A percentile compares a stretch with the other conserved stretches of the same genome.
Evolutionary conservation across 2,113 vertebrate species (phyloP).

Genomic region (Oceanites oceanicus): DNA sequence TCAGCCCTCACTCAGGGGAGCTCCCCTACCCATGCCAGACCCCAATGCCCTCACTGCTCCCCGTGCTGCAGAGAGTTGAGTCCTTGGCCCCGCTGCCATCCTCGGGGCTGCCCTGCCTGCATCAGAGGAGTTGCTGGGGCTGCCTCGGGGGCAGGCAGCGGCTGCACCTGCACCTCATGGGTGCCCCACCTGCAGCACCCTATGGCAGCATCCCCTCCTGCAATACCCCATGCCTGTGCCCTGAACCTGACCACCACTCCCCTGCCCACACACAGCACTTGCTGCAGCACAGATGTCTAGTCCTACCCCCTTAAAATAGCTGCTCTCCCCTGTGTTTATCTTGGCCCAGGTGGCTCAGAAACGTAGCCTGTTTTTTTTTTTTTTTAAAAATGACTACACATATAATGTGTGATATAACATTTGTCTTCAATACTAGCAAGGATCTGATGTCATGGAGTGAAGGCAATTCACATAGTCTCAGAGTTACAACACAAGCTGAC

Average conservation of each 20-base stretch:
- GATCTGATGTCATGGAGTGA: background rate
- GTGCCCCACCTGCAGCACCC: background rate
- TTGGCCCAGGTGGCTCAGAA: background rate
- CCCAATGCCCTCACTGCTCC: background rate
- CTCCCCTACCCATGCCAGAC: background rate
- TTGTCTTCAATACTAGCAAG: background rate
- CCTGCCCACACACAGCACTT: background rate
- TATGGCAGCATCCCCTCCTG: background rate
- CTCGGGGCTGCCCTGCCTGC: accelerated
- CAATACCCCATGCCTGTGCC: background rate
- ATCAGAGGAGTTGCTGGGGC: too few species aligned
- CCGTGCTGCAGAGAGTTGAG: background rate
- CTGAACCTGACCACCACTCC: background rate
- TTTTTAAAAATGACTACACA: background rate
- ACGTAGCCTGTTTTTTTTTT: background rate
- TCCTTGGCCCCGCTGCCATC: background rate
- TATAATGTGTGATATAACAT: background rate
- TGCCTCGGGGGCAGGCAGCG: background rate
- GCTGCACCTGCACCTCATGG: background rate
- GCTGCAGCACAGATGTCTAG: background rate
- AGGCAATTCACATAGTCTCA: background rate
- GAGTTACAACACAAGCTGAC: background rate
- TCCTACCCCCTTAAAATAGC: background rate
- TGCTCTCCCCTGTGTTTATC: background rate
- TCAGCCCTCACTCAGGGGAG: background rate